phyloP scores from a whole-genome alignment of 2,888 invertebrate genomes.

The Apamea monoglypha region DNA sequence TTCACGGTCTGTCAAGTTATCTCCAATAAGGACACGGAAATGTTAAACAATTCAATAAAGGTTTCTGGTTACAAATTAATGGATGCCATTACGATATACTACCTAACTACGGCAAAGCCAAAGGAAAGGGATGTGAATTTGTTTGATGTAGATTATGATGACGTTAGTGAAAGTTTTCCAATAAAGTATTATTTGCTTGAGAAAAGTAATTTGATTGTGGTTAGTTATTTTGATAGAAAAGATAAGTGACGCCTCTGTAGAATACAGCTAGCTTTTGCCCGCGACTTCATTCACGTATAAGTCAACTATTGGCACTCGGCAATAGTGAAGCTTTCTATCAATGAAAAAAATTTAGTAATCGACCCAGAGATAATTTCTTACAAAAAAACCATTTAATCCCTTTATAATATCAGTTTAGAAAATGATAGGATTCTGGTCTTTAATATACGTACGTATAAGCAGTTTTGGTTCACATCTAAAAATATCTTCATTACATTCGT shows the following conservation, averaged over 20 bases:
- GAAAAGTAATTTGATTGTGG: neutral
- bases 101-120: neutral
- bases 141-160: neutral
- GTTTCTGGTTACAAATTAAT: constrained; percentile 1
- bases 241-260: neutral
- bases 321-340: too few species aligned
- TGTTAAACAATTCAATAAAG: constrained; percentile 11
- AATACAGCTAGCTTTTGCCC: neutral
- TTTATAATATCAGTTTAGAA: neutral
- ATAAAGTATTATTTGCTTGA: too few species aligned
- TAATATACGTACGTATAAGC: neutral
- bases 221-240: neutral
- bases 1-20: constrained; percentile 13
- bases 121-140: neutral
- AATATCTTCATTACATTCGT: neutral
- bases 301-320: neutral
- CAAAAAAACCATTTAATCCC: neutral
- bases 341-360: neutral
- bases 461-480: neutral
- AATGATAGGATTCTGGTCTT: neutral
- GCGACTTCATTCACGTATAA: neutral
- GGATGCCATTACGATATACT: neutral
- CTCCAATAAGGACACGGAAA: neutral
- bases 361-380: neutral
- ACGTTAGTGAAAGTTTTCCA: too few species aligned